phyloP scores from a whole-genome alignment of 2,113 vertebrate genomes.

The Xenopus borealis region DNA sequence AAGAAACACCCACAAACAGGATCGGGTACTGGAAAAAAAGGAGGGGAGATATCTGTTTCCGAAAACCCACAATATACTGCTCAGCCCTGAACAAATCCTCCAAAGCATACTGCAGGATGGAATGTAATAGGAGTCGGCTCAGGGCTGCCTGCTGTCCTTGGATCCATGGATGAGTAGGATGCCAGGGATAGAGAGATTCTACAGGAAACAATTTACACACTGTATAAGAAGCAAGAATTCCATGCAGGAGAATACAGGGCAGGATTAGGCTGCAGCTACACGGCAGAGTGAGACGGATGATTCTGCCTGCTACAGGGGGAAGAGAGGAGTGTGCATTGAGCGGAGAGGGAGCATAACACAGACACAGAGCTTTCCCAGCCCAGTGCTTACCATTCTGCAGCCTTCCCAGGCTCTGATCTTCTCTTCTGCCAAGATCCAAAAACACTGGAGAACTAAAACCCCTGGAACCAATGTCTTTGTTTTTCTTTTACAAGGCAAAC shows the following conservation, averaged over 20 bases:
- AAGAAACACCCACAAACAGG: neutral
- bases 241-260: no score
- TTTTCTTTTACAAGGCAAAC: constrained; percentile 48
- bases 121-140: neutral
- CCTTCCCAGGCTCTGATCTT: neutral
- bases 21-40: no score
- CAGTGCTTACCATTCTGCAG: neutral
- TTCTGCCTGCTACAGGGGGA: no score
- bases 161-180: neutral
- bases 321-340: neutral
- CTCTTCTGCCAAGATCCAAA: constrained; percentile 48
- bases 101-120: neutral
- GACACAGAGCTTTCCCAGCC: neutral
- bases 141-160: no score
- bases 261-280: no score
- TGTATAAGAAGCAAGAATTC: no score
- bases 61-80: neutral
- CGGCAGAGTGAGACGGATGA: no score
- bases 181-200: neutral
- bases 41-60: no score
- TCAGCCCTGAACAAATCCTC: neutral
- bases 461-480: constrained; percentile 23
- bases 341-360: neutral
- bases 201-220: no score
- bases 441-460: constrained; percentile 49